Evolutionary conservation across 2,113 vertebrate genomes (phyloP), one percentile per base, ranked within the genome.

Genomic region (Jacana jacana): DNA sequence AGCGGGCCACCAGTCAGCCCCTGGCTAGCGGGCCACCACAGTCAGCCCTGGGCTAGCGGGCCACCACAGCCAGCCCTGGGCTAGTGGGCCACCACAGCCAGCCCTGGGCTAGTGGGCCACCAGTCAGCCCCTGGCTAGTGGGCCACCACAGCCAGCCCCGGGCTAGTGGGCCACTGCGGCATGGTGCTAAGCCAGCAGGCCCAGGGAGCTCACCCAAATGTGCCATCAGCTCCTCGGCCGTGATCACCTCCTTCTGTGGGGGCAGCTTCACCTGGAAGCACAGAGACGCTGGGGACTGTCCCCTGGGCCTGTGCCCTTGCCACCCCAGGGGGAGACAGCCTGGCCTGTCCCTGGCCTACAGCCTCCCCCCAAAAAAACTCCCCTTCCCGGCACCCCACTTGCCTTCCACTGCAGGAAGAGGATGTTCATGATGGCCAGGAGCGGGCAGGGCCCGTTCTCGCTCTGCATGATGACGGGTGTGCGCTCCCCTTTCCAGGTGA

Each of bases 371-470:
- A 4, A 2, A 40, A 40, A 40, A 3, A 1, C 1, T 1, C 1
- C 5, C 6, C 9, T 39, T 17, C 30, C n/a, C 7, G 0, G 9
- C 19, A 0, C n/a, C 37, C 7, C 39, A 1, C 97, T 89, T 85
- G 99, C 99, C 99, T 99, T 99, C 99, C 99, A 99, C 84, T 98
- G 98, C 39, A 99, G 96, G 27, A 99, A 98, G 18, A 99, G 98
- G 42, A 98, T 97, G 95, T 99, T 99, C 97, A 99, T 99, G 97
- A 99, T 99, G 97, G 99, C 99, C 83, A 99, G 98, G 20, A 99
- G 98, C 5, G 99, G 99, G 94, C 99, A 99, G 54, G 99, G 99
- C 46, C 99, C 99, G 0, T 99, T 99, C 85, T 98, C 94, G 4
- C 98, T 99, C 98, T 99, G 99, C 5, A 96, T 99, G 96, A 99